Evolutionary conservation across 2,888 invertebrate genomes (phyloP), one percentile per base, ranked within the genome.

Genomic region (Ichneumoninae sp.): DNA sequence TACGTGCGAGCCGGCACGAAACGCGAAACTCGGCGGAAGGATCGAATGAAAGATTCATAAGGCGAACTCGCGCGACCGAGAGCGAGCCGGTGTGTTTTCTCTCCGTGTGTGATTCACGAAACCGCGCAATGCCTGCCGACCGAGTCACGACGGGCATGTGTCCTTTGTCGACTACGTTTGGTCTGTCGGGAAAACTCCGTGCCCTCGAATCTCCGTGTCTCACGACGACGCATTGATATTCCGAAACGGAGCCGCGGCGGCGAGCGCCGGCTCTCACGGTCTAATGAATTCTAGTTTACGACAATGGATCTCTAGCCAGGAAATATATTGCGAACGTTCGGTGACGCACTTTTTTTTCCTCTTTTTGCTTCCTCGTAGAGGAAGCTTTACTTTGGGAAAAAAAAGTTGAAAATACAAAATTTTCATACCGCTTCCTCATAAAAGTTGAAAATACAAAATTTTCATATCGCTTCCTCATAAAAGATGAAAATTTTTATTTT

Each of bases 211-310:
- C 69, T 47, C 76, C 66, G 60, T 47, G 44, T 86, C 83, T 87
- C 87, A 87, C 70, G 81, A 81, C 44, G 83, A 88, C 85, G 86
- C 85, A 89, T 90, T 89, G 83, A 85, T 89, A 90, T 89, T 89
- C 90, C 72, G 52, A 57, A 77, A 47, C 40, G 65, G 33, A 66
- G 40, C 69, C 40, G 16, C 44, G 68, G 74, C 60, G 22, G 36
- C 22, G 44, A 36, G 65, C 72, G 50, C 26, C 26, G 70, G 52
- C 68, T 50, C 82, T 69, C 82, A 78, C 78, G 79, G 74, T 75
- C 74, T 52, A 52, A 79, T 75, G 54, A 57, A 80, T 86, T 82
- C 78, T 86, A 77, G 52, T 44, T 82, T 54, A 69, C 19, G 65
- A 71, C 50, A 54, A 54, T 54, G 52, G 52, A 22, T 54, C 19